phyloP scores from a whole-genome alignment of 2,888 invertebrate species.

The Drosophila sordidapex region DNA sequence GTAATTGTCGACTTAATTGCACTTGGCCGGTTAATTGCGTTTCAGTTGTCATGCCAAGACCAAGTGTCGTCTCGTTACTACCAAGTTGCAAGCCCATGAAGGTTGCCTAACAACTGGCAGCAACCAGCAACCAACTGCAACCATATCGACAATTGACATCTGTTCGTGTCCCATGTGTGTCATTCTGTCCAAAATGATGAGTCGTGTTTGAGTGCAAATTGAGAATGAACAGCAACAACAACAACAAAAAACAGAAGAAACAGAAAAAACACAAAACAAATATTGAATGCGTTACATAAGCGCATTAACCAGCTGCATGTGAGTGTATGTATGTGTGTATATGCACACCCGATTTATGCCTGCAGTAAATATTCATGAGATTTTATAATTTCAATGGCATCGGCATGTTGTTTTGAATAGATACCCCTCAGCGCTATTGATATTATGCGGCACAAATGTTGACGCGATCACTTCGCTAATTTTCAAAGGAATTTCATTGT shows the following conservation, averaged over 20 bases:
- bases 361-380: conserved; percentile 40
- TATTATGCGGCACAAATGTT: conserved; percentile 39
- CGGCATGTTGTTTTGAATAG: conserved; percentile 28
- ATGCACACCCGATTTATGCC: conserved; percentile 56
- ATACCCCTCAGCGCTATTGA: conserved; percentile 44
- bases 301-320: conserved; percentile 28
- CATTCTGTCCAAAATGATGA: conserved; percentile 61
- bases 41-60: conserved; percentile 77
- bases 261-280: conserved; percentile 5
- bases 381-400: conserved; percentile 48
- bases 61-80: conserved; percentile 34
- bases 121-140: conserved; percentile 37
- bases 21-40: conserved; percentile 76
- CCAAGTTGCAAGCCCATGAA: conserved; percentile 59
- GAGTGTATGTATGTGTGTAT: conserved; percentile 9
- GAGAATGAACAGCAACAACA: conserved; percentile 15
- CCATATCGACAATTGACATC: conserved; percentile 57
- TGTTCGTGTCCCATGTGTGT: conserved; percentile 56
- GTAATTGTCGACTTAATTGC: conserved; percentile 74
- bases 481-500: conserved; percentile 67
- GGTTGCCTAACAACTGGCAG: conserved; percentile 49
- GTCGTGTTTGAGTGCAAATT: conserved; percentile 69
- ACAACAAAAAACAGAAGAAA: neutral
- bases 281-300: conserved; percentile 49
- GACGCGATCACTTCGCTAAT: conserved; percentile 53